phyloP scores from a whole-genome alignment of 2,797 vertebrate genomes.

The Delichon dasypus region DNA sequence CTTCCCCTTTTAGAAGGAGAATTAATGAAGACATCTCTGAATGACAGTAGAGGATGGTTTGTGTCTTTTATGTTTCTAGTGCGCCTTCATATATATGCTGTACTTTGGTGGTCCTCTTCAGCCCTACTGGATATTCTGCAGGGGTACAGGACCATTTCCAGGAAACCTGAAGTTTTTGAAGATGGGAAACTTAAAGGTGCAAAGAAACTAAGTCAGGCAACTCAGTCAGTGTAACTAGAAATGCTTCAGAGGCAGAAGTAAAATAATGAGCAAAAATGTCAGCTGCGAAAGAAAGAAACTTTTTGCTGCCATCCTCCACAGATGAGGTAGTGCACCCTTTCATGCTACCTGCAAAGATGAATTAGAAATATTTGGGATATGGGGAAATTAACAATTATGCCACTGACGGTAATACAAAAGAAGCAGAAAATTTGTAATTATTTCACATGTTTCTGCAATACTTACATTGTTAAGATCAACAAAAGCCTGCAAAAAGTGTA shows the following conservation, averaged over 20 bases:
- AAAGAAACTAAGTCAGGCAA: background rate
- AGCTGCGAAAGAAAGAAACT: slow-evolving; percentile 19
- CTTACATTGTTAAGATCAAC: background rate
- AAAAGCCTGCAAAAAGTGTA: background rate
- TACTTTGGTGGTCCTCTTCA: background rate
- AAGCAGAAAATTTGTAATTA: background rate
- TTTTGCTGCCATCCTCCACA: background rate
- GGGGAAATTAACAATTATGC: background rate
- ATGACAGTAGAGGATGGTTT: background rate
- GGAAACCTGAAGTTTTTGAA: background rate
- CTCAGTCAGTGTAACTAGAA: background rate
- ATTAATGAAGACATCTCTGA: background rate
- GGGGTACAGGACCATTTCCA: background rate
- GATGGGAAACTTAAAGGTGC: background rate
- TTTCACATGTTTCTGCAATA: background rate
- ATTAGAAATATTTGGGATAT: background rate
- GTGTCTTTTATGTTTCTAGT: background rate
- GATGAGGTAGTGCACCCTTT: background rate
- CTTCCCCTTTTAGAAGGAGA: background rate
- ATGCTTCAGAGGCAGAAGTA: background rate
- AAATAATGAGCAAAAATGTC: slow-evolving; percentile 56
- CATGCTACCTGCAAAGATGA: background rate
- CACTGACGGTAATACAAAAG: background rate
- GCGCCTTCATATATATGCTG: background rate
- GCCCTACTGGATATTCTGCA: background rate